A percentile compares a stretch with the other conserved stretches of the same genome.
Evolutionary conservation across 1,140 invertebrate genomes (phyloP).

Genomic region (Aricia agestis): DNA sequence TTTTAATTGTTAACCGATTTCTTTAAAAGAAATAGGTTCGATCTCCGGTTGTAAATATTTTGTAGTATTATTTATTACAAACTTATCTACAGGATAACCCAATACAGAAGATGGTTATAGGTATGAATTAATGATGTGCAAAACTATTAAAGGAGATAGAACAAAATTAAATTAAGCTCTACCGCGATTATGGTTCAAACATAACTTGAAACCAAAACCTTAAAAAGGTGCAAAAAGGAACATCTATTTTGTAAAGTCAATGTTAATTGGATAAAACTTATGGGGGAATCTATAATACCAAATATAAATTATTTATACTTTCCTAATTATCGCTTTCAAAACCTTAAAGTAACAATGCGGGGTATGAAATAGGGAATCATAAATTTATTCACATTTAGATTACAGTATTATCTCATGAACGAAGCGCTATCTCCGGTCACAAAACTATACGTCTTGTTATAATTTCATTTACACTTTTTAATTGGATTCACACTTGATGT

Average conservation of each 20-base stretch:
- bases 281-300: background rate
- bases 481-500: conserved; percentile 22
- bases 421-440: background rate
- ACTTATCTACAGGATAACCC: no score
- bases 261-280: background rate
- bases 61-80: no score
- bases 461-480: conserved; percentile 12
- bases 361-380: conserved; percentile 21
- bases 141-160: no score
- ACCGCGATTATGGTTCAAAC: no score
- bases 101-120: no score
- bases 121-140: no score
- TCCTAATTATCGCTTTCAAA: conserved; percentile 7
- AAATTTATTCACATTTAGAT: conserved; percentile 45
- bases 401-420: conserved; percentile 46
- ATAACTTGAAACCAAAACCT: no score
- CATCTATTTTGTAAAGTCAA: background rate
- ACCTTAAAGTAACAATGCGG: conserved; percentile 13
- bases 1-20: no score
- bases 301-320: conserved; percentile 9
- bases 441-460: conserved; percentile 23
- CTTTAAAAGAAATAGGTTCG: no score
- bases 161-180: no score
- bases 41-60: no score
- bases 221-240: background rate